Conservation (phyloP, 2,888 invertebrate species). For the Coleophora flavipennella region DNA sequence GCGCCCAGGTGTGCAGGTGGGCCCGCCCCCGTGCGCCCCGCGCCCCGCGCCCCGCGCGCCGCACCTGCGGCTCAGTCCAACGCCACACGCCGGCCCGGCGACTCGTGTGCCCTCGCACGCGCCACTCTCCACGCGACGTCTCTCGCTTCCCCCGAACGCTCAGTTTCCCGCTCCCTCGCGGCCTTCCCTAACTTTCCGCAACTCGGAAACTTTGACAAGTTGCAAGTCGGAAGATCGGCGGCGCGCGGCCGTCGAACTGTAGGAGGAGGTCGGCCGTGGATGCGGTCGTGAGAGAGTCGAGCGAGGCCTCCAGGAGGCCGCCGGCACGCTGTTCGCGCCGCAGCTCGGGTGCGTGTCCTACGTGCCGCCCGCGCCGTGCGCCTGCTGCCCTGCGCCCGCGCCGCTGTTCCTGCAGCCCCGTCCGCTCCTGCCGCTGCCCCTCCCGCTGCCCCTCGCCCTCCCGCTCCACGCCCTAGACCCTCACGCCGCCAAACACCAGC, state of each 20-base stretch:
- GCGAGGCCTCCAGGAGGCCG: constrained; percentile 70
- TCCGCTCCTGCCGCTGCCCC: constrained; percentile 44
- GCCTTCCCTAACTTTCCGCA: constrained; percentile 34
- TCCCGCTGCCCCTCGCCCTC: constrained; percentile 60
- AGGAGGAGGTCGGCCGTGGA: constrained; percentile 58
- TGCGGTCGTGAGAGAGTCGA: constrained; percentile 67
- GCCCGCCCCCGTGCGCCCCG: constrained; percentile 65
- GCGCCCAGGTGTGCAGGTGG: constrained; percentile 71
- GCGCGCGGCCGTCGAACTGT: constrained; percentile 53
- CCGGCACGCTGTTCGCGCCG: constrained; percentile 73
- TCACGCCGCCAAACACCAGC: constrained; percentile 66
- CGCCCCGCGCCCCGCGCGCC: constrained; percentile 43
- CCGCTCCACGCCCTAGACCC: constrained; percentile 66
- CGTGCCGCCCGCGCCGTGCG: constrained; percentile 63
- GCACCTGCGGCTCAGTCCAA: constrained; percentile 38
- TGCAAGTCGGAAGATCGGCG: constrained; percentile 24
- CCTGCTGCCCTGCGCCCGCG: constrained; percentile 65
- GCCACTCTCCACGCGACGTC: constrained; percentile 65
- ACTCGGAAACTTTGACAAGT: constrained; percentile 29
- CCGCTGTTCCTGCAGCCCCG: constrained; percentile 54
- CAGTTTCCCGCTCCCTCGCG: constrained; percentile 60
- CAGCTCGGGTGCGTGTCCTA: constrained; percentile 71
- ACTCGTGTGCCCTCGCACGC: constrained; percentile 69
- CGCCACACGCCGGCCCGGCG: constrained; percentile 45
- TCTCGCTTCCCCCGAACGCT: constrained; percentile 63